These are phyloP conservation scores for Stramonita haemastoma DNA, from an alignment of 2,888 invertebrate species.

Conservation along the genomic window DNA sequence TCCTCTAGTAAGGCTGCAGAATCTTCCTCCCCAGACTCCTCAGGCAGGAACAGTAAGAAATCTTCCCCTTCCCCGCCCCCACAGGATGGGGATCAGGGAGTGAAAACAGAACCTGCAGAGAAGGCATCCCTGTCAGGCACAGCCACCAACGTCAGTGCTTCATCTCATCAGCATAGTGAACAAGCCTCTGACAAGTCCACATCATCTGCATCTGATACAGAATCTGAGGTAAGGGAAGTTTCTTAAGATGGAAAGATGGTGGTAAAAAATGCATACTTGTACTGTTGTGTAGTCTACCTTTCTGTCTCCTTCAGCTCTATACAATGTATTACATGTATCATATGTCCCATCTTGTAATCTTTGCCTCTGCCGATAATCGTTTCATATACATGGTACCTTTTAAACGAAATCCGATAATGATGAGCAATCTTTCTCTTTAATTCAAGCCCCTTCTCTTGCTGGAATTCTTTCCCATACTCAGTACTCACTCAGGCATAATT, in stretches of 20 bases:
- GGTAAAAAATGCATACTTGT: too few relatives aligned
- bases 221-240: conserved; percentile 66
- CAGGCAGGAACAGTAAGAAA: conserved; percentile 67
- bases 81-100: neutral
- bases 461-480: too few relatives aligned
- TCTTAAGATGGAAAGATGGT: neutral
- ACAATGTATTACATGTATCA: too few relatives aligned
- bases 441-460: too few relatives aligned
- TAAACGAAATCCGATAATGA: too few relatives aligned
- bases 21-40: neutral
- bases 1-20: conserved; percentile 49
- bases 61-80: conserved; percentile 52
- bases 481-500: too few relatives aligned
- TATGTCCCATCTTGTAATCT: too few relatives aligned
- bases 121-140: neutral
- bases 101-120: neutral
- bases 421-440: too few relatives aligned
- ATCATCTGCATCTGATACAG: conserved; percentile 76
- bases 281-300: too few relatives aligned
- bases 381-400: too few relatives aligned
- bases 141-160: neutral
- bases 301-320: too few relatives aligned
- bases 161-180: neutral
- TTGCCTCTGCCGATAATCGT: too few relatives aligned
- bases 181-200: conserved; percentile 65